These are phyloP conservation scores for Nibea albiflora DNA, from an alignment of 2,113 vertebrate genomes.

Conservation along the genomic window DNA sequence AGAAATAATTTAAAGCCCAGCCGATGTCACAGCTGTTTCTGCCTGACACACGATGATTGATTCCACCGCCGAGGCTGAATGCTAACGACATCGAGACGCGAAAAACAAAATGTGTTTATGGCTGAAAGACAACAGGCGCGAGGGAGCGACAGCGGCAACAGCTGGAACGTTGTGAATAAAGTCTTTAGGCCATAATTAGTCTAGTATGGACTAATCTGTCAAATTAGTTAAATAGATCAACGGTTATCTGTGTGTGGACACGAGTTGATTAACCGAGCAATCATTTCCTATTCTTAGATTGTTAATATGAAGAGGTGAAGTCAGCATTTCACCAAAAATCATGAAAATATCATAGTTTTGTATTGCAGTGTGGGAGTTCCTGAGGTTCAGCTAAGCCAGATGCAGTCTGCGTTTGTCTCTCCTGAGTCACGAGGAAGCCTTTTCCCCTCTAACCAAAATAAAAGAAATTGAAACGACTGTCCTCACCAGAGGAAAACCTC, in stretches of 20 bases:
- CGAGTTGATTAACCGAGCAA: not conserved
- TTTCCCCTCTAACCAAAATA: not conserved
- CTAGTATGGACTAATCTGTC: slow-evolving; percentile 10
- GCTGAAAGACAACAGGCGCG: slow-evolving; percentile 4
- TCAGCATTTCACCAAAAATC: not conserved
- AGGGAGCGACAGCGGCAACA: slow-evolving; percentile 13
- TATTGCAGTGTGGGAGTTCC: no score
- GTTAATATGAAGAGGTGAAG: not conserved
- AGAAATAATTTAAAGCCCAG: slow-evolving; percentile 13
- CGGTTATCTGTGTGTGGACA: not conserved
- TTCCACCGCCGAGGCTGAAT: slow-evolving; percentile 18
- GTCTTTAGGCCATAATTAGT: slow-evolving; percentile 6
- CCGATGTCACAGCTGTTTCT: slow-evolving; percentile 23
- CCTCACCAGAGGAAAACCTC: not conserved
- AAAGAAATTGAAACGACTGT: not conserved
- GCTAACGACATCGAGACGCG: not conserved
- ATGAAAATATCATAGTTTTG: no score
- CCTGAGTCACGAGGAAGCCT: no score
- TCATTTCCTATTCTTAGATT: not conserved
- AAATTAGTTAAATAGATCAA: slow-evolving; percentile 17
- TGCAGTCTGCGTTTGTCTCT: no score
- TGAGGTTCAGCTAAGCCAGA: no score
- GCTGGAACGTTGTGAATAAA: slow-evolving; percentile 27
- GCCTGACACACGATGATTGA: slow-evolving; percentile 17
- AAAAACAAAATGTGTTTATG: not conserved